These are phyloP conservation scores for Carapus acus DNA, from an alignment of 2,797 vertebrate genomes.

Conservation along the genomic window DNA sequence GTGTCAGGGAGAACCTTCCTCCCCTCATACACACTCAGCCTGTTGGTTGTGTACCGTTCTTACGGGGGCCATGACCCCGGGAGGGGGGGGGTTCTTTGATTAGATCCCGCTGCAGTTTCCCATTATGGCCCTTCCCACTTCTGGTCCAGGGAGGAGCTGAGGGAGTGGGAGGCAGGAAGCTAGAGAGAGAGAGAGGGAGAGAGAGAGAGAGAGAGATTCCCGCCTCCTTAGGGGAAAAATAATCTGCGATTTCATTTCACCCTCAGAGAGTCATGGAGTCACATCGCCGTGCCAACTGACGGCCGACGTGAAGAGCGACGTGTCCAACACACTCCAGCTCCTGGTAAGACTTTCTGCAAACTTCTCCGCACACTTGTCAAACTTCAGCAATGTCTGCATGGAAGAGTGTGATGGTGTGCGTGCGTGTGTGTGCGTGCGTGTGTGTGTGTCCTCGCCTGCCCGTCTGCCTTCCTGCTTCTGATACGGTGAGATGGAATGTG, in stretches of 20 bases:
- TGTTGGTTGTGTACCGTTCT: too few relatives aligned
- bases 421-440: too few relatives aligned
- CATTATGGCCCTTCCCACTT: conserved; percentile 29
- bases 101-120: too few relatives aligned
- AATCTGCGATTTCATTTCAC: neutral
- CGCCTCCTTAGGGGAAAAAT: neutral
- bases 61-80: too few relatives aligned
- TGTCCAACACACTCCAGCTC: conserved; percentile 2
- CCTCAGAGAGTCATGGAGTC: conserved; percentile 16
- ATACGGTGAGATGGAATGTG: too few relatives aligned
- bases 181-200: conserved; percentile 17
- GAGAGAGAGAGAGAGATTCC: neutral
- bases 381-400: too few relatives aligned
- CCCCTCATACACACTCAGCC: too few relatives aligned
- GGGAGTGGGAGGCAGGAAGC: conserved; percentile 12
- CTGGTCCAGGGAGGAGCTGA: conserved; percentile 37
- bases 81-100: too few relatives aligned
- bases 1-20: too few relatives aligned
- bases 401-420: too few relatives aligned
- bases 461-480: too few relatives aligned
- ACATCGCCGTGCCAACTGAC: conserved; percentile 12
- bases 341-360: conserved; percentile 41
- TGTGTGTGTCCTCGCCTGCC: too few relatives aligned
- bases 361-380: neutral
- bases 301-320: neutral